Base-by-base conservation (phyloP, 2,113 vertebrate genomes). In the Brachyistius frenatus region DNA sequence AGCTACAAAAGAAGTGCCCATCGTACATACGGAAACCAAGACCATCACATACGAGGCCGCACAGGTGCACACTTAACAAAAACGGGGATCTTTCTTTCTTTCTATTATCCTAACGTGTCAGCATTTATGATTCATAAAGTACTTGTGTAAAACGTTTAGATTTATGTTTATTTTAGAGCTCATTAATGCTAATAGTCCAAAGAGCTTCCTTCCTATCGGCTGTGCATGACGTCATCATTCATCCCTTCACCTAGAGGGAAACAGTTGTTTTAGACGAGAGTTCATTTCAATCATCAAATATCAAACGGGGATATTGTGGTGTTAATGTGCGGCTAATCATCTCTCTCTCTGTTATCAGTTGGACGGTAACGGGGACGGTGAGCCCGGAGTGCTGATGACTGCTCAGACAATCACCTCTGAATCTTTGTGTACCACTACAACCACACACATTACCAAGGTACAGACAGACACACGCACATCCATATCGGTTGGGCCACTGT, bases 381-480 rank as follows among this genome's bases (percentile, higher is more conserved):
- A 97, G 85, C 94, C 95, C 0, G 98, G 97, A 0, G 94, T 97
- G 44, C 91, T 99, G 90, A 95, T 99, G 94, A 98, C 96, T 0
- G 97, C 98, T 71, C 98, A 99, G 91, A 99, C 98, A 76, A 97
- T 99, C 96, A 99, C 98, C 56, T 96, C 98, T 13, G 98, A 99
- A 87, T 98, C 98, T 10, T 81, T 98, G 90, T 98, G 97, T 46
- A 98, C 97, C 44, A 99, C 98, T 2, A 99, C 98, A 46, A 99
- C 98, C 69, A 99, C 98, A 88, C 98, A 99, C 93, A 98, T 99
- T 84, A 99, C 98, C 84, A 99, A 99, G 97, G 98, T 99, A 95
- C 37, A 1, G 2, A 94, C 93, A 92, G 94, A 94, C n/a, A 0
- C 65, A 2, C 23, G 23, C 23, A 23, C 23, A 23, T 23, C 23